A percentile compares a stretch with the other conserved stretches of the same genome.
Evolutionary conservation across 2,113 vertebrate genomes (phyloP).

Genomic region (Crotalus tigris): DNA sequence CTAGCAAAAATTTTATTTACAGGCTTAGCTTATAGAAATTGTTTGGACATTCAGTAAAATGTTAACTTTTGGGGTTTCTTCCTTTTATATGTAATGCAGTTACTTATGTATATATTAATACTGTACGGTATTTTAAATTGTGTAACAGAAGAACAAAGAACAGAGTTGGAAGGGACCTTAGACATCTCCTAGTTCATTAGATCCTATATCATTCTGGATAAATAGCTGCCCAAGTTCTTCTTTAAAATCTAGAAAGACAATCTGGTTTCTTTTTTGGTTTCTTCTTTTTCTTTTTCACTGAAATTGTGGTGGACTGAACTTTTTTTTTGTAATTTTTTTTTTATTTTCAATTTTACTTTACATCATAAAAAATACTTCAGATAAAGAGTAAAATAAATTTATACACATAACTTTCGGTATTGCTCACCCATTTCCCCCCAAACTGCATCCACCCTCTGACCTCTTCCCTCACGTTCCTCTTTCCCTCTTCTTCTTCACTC

Average conservation of each 20-base stretch:
- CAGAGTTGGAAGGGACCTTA: not conserved
- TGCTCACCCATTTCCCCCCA: no score
- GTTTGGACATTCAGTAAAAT: not conserved
- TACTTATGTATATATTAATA: not conserved
- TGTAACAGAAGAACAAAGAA: not conserved
- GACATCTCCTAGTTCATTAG: not conserved
- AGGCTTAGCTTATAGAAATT: not conserved
- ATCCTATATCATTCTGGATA: not conserved
- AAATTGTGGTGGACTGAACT: not conserved
- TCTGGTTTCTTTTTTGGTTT: not conserved
- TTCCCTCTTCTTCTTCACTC: no score
- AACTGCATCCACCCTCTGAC: no score
- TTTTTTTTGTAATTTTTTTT: not conserved
- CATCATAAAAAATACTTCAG: no score
- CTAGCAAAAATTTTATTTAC: not conserved
- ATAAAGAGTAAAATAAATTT: no score
- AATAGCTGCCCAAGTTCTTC: not conserved
- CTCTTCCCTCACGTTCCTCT: no score
- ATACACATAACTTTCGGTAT: no score
- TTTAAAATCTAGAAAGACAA: not conserved
- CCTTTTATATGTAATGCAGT: not conserved
- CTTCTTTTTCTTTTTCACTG: not conserved
- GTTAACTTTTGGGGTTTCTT: not conserved
- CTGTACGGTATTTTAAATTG: not conserved
- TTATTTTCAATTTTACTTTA: no score